Conservation (phyloP, 2,888 invertebrate species). For the Mythimna ferrago region DNA sequence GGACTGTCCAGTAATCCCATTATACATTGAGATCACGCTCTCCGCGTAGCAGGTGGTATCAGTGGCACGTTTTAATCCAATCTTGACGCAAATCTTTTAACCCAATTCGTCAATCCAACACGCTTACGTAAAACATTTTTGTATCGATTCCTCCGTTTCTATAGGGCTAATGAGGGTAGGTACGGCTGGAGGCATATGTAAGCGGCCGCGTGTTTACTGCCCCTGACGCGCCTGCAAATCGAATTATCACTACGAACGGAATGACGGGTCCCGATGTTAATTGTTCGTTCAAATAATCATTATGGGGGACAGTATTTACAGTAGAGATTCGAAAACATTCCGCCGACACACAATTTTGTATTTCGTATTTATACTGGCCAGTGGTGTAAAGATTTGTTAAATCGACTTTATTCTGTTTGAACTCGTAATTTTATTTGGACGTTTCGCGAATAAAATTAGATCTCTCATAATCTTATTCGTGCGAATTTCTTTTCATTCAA, state of each 20-base stretch:
- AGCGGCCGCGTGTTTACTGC: constrained; percentile 72
- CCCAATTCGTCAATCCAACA: constrained; percentile 56
- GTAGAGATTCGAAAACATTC: constrained; percentile 81
- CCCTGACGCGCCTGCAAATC: constrained; percentile 78
- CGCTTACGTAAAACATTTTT: constrained; percentile 60
- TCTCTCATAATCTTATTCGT: constrained; percentile 77
- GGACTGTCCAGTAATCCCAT: constrained; percentile 4
- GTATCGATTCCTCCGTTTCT: constrained; percentile 61
- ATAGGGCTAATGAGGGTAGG: constrained; percentile 69
- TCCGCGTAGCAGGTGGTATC: constrained; percentile 7
- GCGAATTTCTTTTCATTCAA: constrained; percentile 75
- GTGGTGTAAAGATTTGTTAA: constrained; percentile 77
- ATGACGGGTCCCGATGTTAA: constrained; percentile 81
- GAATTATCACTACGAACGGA: constrained; percentile 80
- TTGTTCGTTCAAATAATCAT: constrained; percentile 87
- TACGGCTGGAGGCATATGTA: constrained; percentile 58
- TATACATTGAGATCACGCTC: constrained; percentile 28
- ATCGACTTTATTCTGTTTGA: constrained; percentile 76
- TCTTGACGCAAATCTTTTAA: constrained; percentile 46
- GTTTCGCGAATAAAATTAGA: constrained; percentile 78
- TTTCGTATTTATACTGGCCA: constrained; percentile 75
- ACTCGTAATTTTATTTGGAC: constrained; percentile 75
- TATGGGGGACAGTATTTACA: constrained; percentile 85
- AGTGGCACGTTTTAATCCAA: constrained; percentile 38
- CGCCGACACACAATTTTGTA: constrained; percentile 75